Percentiles rank a stretch among this genome's conserved stretches.
Evolutionary conservation across 2,888 invertebrate genomes (phyloP).

Genomic region (Lepidochrysops patricia): DNA sequence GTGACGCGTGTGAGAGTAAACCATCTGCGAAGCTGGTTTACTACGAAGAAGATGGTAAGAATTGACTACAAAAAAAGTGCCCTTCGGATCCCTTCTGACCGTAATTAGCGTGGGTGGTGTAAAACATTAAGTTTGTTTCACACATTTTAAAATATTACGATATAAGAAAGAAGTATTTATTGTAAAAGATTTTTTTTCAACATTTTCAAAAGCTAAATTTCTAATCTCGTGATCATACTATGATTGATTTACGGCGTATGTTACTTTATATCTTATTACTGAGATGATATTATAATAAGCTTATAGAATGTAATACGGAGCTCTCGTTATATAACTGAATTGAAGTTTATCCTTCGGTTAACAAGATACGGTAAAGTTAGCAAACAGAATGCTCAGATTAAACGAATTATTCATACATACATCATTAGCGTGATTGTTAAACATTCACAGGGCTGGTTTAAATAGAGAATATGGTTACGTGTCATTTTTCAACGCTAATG

Average conservation of each 20-base stretch:
- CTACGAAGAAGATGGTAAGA: no score
- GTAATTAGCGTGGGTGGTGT: no score
- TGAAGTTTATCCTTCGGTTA: not conserved
- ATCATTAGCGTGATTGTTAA: conserved; percentile 8
- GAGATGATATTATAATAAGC: not conserved
- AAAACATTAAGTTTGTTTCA: no score
- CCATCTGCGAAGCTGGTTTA: no score
- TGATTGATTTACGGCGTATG: not conserved
- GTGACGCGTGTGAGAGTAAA: no score
- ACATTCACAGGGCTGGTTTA: not conserved
- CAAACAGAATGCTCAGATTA: not conserved
- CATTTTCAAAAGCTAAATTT: no score
- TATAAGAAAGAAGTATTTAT: no score
- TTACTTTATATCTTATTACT: not conserved
- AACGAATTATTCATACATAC: not conserved
- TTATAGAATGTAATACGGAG: not conserved
- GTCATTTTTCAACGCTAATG: not conserved
- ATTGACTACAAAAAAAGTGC: no score
- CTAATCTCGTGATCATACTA: no score
- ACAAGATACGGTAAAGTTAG: not conserved
- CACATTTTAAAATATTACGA: no score
- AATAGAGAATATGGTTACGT: not conserved
- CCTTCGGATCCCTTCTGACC: no score
- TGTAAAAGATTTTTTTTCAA: no score
- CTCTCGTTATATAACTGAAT: not conserved